Conservation (phyloP, 2,113 vertebrate species). For the Scatophagus argus region DNA sequence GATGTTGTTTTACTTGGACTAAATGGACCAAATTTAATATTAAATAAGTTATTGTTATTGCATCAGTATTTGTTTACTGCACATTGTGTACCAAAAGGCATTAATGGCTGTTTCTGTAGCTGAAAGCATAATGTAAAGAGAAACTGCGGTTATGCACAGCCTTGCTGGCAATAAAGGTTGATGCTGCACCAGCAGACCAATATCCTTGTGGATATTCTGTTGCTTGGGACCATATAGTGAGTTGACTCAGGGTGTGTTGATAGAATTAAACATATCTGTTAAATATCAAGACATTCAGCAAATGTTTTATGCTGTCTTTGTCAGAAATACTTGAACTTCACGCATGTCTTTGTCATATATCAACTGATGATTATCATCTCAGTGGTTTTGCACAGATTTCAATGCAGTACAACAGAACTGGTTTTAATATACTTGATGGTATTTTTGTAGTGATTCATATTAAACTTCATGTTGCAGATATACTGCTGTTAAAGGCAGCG, state of each 20-base stretch:
- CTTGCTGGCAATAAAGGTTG: conserved; percentile 27
- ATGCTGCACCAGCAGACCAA: conserved; percentile 27
- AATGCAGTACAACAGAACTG: conserved; percentile 40
- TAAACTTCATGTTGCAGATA: conserved; percentile 42
- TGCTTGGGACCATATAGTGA: conserved; percentile 48
- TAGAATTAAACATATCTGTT: conserved; percentile 36
- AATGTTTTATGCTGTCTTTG: conserved; percentile 42
- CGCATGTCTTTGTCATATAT: conserved; percentile 56
- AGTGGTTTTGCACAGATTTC: conserved; percentile 56
- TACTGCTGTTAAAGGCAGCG: conserved; percentile 28
- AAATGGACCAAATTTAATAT: conserved; percentile 50
- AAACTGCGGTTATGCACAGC: conserved; percentile 22
- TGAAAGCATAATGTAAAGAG: conserved; percentile 43
- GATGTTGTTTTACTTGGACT: conserved; percentile 34
- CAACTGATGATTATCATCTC: conserved; percentile 29
- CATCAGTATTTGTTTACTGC: conserved; percentile 49
- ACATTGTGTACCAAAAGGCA: conserved; percentile 8
- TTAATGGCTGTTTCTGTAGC: conserved; percentile 43
- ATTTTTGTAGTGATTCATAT: conserved; percentile 43
- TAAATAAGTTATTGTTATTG: conserved; percentile 42
- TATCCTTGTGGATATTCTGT: conserved; percentile 22
- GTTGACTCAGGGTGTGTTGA: conserved; percentile 69
- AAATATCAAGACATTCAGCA: conserved; percentile 31
- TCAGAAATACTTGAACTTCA: conserved; percentile 75
- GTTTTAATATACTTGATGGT: conserved; percentile 32